phyloP scores from a whole-genome alignment of 2,888 invertebrate species.

The Athalia rosae region DNA sequence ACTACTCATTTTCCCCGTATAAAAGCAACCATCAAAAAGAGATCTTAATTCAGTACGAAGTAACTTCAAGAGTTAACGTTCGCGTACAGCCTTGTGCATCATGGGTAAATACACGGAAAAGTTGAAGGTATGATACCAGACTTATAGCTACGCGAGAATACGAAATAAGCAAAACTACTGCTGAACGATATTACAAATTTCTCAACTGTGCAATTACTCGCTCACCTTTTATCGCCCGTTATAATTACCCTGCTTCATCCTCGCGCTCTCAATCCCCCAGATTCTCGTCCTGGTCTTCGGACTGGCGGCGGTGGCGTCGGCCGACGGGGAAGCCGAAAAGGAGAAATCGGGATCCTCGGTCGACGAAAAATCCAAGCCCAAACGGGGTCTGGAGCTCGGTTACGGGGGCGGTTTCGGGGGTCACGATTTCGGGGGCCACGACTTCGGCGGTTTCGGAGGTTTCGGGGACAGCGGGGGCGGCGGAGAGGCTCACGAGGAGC shows the following conservation, averaged over 20 bases:
- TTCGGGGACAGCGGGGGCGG: conserved; percentile 49
- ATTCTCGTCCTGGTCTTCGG: conserved; percentile 61
- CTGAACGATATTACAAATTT: too few relatives aligned
- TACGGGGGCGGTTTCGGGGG: conserved; percentile 57
- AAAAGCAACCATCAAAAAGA: conserved; percentile 65
- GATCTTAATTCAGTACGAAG: conserved; percentile 15
- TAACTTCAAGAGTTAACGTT: background rate
- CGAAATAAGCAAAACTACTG: background rate
- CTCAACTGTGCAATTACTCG: too few relatives aligned
- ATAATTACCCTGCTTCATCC: background rate
- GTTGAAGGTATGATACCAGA: conserved; percentile 14
- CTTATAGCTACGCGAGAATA: background rate
- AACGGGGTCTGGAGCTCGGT: conserved; percentile 66
- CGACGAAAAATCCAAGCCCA: conserved; percentile 59
- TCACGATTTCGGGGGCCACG: conserved; percentile 20
- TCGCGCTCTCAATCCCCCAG: conserved; percentile 52
- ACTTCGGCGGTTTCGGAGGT: conserved; percentile 47
- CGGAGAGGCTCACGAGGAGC: conserved; percentile 55
- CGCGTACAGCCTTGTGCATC: background rate
- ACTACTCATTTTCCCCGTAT: conserved; percentile 62
- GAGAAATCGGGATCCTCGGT: conserved; percentile 29
- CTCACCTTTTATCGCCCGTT: background rate
- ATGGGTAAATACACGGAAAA: conserved; percentile 25
- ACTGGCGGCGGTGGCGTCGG: conserved; percentile 61
- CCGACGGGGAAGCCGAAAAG: conserved; percentile 58